These are phyloP conservation scores for Phaethon lepturus DNA, from an alignment of 2,113 vertebrate species.

Conservation along the genomic window DNA sequence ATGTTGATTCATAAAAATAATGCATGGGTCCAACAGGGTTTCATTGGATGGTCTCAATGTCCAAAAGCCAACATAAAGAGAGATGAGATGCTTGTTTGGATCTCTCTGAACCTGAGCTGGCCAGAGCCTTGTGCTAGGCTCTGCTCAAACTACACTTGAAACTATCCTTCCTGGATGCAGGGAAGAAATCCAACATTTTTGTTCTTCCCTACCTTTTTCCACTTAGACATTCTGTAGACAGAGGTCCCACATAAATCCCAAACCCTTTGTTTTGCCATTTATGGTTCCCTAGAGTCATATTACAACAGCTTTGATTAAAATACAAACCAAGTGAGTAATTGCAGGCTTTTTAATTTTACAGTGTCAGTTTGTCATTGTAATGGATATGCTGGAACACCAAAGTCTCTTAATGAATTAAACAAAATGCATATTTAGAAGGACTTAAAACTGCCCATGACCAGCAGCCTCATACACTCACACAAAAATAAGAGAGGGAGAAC, in stretches of 20 bases:
- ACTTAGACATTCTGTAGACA: not conserved
- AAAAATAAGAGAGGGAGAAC: not conserved
- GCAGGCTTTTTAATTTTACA: conserved; percentile 50
- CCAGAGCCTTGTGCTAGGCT: not conserved
- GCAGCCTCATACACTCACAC: conserved; percentile 3
- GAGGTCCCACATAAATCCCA: not conserved
- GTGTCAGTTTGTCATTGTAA: conserved; percentile 22
- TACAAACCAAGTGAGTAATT: conserved; percentile 19
- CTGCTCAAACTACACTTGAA: not conserved
- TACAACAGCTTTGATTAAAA: conserved; percentile 54
- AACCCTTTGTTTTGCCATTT: conserved; percentile 5
- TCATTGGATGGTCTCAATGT: not conserved
- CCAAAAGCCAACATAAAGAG: not conserved
- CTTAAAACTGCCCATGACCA: conserved; percentile 44
- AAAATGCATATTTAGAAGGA: conserved; percentile 50
- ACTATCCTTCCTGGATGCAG: not conserved
- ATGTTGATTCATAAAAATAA: not conserved
- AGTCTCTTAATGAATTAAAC: conserved; percentile 64
- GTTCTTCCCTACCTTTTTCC: not conserved
- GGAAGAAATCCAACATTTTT: not conserved
- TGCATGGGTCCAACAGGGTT: not conserved
- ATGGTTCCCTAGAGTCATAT: conserved; percentile 29
- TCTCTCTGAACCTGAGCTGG: not conserved
- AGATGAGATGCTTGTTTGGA: not conserved
- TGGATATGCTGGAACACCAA: conserved; percentile 31